A percentile compares a stretch with the other conserved stretches of the same genome.
Evolutionary conservation across 2,888 invertebrate species (phyloP).

Genomic region (Portevinia maculata): DNA sequence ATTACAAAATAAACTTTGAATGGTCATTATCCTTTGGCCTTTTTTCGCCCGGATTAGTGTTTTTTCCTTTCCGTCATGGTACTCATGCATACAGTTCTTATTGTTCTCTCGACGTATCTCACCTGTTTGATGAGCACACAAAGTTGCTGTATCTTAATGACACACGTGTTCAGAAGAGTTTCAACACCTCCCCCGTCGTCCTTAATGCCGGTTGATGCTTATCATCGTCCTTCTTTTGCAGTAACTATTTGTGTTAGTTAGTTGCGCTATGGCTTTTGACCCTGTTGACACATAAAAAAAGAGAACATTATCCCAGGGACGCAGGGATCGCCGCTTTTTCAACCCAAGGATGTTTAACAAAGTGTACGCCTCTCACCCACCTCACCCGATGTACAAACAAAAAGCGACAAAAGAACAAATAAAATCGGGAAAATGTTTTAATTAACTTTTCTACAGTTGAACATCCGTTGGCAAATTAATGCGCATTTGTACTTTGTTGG

Average conservation of each 20-base stretch:
- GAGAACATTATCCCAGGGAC: conserved; percentile 44
- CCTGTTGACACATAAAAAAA: conserved; percentile 58
- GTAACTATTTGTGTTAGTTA: conserved; percentile 21
- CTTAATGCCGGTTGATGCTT: not conserved
- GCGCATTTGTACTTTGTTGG: conserved; percentile 54
- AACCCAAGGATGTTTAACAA: conserved; percentile 19
- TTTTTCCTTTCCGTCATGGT: not conserved
- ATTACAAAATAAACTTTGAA: conserved; percentile 57
- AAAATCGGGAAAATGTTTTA: conserved; percentile 72
- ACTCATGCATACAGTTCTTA: not conserved
- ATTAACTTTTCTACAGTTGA: conserved; percentile 65
- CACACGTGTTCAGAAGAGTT: conserved; percentile 34
- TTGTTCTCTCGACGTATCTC: conserved; percentile 24
- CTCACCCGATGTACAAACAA: not conserved
- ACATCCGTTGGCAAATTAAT: conserved; percentile 66
- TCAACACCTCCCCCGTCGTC: conserved; percentile 1
- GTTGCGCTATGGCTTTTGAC: conserved; percentile 21
- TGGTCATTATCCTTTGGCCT: conserved; percentile 63
- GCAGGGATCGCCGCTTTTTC: conserved; percentile 3
- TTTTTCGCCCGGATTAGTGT: not conserved
- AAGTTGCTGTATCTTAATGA: conserved; percentile 62
- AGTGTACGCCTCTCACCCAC: conserved; percentile 9
- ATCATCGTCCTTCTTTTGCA: conserved; percentile 1
- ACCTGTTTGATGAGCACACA: conserved; percentile 66
- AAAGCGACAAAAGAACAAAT: conserved; percentile 42